Percentiles rank a stretch among this genome's conserved stretches.
Conservation (phyloP, 1,140 invertebrate species). For the Mizuhopecten yessoensis region DNA sequence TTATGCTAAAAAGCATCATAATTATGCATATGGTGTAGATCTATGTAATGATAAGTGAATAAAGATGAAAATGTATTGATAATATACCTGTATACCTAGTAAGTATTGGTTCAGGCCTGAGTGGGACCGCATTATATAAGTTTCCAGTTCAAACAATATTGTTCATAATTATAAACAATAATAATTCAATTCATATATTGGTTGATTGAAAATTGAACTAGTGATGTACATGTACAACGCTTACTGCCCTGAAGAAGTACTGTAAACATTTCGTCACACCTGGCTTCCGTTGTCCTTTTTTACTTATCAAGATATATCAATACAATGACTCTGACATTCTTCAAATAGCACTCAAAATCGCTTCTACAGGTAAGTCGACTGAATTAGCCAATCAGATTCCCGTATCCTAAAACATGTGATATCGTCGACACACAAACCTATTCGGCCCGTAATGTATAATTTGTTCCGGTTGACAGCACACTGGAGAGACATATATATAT, state of each 20-base stretch:
- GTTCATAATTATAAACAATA: no score
- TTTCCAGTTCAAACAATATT: no score
- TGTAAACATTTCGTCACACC: not conserved
- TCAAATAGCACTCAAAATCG: constrained; percentile 2
- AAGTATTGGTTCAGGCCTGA: no score
- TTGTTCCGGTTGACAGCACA: not conserved
- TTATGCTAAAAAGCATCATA: no score
- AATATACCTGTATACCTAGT: no score
- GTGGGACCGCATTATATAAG: no score
- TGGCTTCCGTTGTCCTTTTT: not conserved
- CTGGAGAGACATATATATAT: not conserved
- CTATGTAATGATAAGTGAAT: no score
- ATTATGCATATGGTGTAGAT: no score
- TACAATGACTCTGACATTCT: not conserved
- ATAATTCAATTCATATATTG: not conserved
- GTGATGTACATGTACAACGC: not conserved
- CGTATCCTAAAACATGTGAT: constrained; percentile 38
- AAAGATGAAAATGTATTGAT: no score
- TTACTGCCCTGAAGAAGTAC: not conserved
- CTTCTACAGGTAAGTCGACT: not conserved
- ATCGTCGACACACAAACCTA: constrained; percentile 12
- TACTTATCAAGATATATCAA: constrained; percentile 3
- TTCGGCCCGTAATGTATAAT: constrained; percentile 4
- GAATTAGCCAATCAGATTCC: not conserved
- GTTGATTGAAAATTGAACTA: not conserved